Evolutionary conservation across 1,140 invertebrate genomes (phyloP).

Genomic region (Periplaneta americana): DNA sequence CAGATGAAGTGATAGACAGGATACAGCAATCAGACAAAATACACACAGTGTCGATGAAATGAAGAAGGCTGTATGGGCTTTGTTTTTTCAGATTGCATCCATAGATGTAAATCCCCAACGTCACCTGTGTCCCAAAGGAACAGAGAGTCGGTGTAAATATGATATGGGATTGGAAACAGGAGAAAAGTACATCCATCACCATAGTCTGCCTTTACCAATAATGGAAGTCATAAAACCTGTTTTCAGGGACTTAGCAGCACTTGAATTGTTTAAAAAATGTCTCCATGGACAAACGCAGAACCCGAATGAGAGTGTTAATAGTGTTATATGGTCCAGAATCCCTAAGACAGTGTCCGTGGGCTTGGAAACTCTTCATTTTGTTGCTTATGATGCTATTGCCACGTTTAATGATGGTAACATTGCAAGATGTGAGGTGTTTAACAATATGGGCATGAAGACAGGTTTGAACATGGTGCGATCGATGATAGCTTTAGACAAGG

Average conservation of each 20-base stretch:
- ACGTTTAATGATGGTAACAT: slow-evolving; percentile 19
- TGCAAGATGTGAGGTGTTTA: slow-evolving; percentile 13
- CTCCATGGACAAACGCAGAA: slow-evolving; percentile 22
- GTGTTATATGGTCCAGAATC: slow-evolving; percentile 20
- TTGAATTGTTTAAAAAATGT: slow-evolving; percentile 22
- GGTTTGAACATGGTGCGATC: not conserved
- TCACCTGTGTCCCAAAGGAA: slow-evolving; percentile 26
- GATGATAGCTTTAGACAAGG: slow-evolving; percentile 14
- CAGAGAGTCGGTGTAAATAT: slow-evolving; percentile 32
- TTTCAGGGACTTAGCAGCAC: slow-evolving; percentile 17
- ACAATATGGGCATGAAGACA: slow-evolving; percentile 14
- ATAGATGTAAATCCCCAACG: slow-evolving; percentile 22
- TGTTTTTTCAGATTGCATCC: slow-evolving; percentile 19
- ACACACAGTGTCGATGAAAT: slow-evolving; percentile 14
- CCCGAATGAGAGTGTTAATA: slow-evolving; percentile 21
- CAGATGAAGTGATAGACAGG: slow-evolving; percentile 16
- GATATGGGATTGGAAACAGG: slow-evolving; percentile 23
- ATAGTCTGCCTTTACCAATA: too few relatives aligned
- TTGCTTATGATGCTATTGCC: slow-evolving; percentile 16
- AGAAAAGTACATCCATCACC: too few relatives aligned
- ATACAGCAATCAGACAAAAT: slow-evolving; percentile 24
- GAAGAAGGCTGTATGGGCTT: slow-evolving; percentile 22
- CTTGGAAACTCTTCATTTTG: slow-evolving; percentile 12
- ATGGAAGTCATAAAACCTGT: too few relatives aligned
- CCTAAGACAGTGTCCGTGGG: slow-evolving; percentile 22